Conservation (phyloP, 2,797 vertebrate species). For the Echiichthys vipera region DNA sequence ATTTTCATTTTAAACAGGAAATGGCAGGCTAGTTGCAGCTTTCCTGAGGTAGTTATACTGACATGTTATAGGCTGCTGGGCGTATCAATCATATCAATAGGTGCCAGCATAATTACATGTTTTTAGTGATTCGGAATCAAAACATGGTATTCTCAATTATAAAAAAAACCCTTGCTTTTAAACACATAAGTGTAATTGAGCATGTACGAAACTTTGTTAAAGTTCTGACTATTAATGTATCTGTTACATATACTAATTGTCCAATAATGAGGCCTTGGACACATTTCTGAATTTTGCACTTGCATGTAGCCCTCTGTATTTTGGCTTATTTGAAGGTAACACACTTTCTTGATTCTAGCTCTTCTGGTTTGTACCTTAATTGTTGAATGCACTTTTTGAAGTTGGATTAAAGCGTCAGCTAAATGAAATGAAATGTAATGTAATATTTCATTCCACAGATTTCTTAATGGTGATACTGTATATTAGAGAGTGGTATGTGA, state of each 20-base stretch:
- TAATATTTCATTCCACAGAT: background rate
- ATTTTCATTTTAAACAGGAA: constrained; percentile 52
- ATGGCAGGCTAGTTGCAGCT: constrained; percentile 37
- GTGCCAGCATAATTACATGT: background rate
- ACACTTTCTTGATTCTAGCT: too few relatives aligned
- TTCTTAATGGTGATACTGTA: background rate
- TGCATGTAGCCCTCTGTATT: too few relatives aligned
- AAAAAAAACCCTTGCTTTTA: background rate
- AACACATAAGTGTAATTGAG: background rate
- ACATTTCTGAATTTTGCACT: background rate
- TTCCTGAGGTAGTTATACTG: constrained; percentile 8
- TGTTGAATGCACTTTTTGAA: too few relatives aligned
- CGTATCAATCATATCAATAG: background rate
- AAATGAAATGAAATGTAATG: too few relatives aligned
- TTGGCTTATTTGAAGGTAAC: too few relatives aligned
- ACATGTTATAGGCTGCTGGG: constrained; percentile 41
- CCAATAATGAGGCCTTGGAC: background rate
- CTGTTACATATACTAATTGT: background rate
- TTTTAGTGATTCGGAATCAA: background rate
- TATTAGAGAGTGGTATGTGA: background rate
- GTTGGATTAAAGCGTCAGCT: too few relatives aligned
- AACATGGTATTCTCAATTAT: background rate
- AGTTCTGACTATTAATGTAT: background rate
- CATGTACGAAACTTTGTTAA: background rate
- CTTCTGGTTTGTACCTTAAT: too few relatives aligned